Evolutionary conservation across 2,888 invertebrate genomes (phyloP).

Genomic region (Sesia bembeciformis): DNA sequence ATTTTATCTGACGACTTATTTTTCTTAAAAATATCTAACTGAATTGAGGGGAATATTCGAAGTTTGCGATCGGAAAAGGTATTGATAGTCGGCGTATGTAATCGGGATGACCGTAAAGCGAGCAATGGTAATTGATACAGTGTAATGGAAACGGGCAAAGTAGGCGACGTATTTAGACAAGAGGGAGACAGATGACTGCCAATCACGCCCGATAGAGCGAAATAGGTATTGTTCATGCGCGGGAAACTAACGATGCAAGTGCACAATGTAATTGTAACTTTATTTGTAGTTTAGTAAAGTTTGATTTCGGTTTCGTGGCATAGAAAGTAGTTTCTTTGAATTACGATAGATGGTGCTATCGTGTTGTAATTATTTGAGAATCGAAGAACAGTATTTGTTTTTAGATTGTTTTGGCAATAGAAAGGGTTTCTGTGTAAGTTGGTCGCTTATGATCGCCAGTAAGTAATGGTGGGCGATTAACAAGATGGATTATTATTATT

Average conservation of each 20-base stretch:
- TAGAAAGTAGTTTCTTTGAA: neutral
- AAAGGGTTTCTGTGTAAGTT: conserved; percentile 5
- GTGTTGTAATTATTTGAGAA: conserved; percentile 21
- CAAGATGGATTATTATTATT: conserved; percentile 14
- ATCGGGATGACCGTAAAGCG: conserved; percentile 28
- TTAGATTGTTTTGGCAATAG: conserved; percentile 2
- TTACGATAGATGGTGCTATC: conserved; percentile 34
- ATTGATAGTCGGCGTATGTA: conserved; percentile 11
- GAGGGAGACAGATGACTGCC: conserved; percentile 47
- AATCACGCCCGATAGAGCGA: conserved; percentile 40
- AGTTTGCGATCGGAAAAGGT: neutral
- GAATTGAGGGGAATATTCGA: conserved; percentile 4
- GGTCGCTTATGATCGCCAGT: conserved; percentile 10
- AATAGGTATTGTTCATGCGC: conserved; percentile 42
- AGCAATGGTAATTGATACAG: conserved; percentile 60
- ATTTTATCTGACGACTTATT: conserved; percentile 37
- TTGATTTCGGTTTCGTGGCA: conserved; percentile 17
- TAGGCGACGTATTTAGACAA: conserved; percentile 58
- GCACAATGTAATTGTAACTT: conserved; percentile 53
- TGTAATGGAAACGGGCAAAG: conserved; percentile 70
- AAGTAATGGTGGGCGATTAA: conserved; percentile 14
- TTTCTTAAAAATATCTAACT: conserved; percentile 8
- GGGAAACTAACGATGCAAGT: conserved; percentile 46
- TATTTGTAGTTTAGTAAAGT: conserved; percentile 34
- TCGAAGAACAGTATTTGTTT: conserved; percentile 5